Evolutionary conservation across 2,113 vertebrate species (phyloP), one percentile per base, ranked within the genome.

Genomic region (Columba livia): DNA sequence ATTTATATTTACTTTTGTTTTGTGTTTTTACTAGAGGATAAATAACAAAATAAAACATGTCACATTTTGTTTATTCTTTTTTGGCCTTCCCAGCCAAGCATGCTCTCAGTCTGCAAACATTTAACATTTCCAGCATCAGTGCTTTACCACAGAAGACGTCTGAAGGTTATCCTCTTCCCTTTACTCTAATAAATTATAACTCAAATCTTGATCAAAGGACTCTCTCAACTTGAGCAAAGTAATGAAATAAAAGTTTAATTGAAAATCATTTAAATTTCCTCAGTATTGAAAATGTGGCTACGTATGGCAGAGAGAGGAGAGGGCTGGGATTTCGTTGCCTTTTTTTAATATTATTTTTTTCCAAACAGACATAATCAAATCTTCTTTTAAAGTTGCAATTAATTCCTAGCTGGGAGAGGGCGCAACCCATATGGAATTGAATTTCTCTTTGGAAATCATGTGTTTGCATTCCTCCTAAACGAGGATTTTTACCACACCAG

Each of bases 101-200:
- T 96, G 93, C 81, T 97, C 96, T 98, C 92, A 97, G 98, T 97
- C 98, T 98, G 98, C 98, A 98, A 98, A 97, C 97, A 97, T 98
- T 98, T 98, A 98, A 97, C 97, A 97, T 98, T 97, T 98, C 97
- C 97, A 97, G 89, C 97, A 98, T 98, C 97, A 98, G 72, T 93
- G 95, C 98, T 97, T 98, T 96, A 98, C 98, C 98, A 95, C 98
- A 98, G 96, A 97, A 98, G 97, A 99, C 98, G 98, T 99, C 97
- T 98, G 98, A 99, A 98, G 97, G 98, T 98, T 98, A 98, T 98
- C 97, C 97, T 98, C 96, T 97, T 98, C 95, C 95, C 96, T 98
- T 95, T 93, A 80, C 97, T 98, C 95, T 97, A 97, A 98, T 98
- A 98, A 97, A 98, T 97, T 96, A 96, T 96, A 98, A 98, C 92